phyloP scores from a whole-genome alignment of 2,113 vertebrate species.

The Excalfactoria chinensis region DNA sequence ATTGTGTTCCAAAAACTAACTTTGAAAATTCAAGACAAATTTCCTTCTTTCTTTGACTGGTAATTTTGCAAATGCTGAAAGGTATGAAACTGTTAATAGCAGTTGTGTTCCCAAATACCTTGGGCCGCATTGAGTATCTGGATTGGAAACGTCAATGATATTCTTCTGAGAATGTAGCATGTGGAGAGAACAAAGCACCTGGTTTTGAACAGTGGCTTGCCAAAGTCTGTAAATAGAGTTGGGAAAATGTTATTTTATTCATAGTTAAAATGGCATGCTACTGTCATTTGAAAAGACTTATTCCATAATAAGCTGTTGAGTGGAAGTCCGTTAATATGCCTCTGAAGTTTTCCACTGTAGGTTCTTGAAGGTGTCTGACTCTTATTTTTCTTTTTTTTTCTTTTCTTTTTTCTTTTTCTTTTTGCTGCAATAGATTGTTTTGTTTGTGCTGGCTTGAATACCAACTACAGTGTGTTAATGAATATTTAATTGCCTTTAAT shows the following conservation, averaged over 20 bases:
- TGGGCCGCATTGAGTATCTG: not conserved
- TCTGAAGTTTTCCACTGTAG: not conserved
- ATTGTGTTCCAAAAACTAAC: not conserved
- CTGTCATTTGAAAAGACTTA: not conserved
- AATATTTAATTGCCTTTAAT: conserved; percentile 33
- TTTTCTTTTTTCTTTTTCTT: not conserved
- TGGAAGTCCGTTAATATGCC: not conserved
- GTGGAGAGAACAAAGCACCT: not conserved
- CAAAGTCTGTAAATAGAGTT: not conserved
- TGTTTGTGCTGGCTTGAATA: not conserved
- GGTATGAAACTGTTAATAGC: not conserved
- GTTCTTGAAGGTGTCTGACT: not conserved
- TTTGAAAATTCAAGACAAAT: not conserved
- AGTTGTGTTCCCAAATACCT: not conserved
- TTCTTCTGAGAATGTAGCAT: not conserved
- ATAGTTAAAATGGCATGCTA: not conserved
- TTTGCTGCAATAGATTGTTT: conserved; percentile 17
- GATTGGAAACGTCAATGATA: not conserved
- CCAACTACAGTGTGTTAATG: conserved; percentile 20
- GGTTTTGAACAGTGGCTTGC: not conserved
- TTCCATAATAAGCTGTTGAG: not conserved
- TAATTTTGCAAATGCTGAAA: conserved; percentile 10
- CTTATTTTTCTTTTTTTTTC: not conserved
- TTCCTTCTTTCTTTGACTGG: not conserved
- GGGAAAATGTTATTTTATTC: not conserved